phyloP scores from a whole-genome alignment of 2,113 vertebrate genomes.

The Phrynocephalus versicolor region DNA sequence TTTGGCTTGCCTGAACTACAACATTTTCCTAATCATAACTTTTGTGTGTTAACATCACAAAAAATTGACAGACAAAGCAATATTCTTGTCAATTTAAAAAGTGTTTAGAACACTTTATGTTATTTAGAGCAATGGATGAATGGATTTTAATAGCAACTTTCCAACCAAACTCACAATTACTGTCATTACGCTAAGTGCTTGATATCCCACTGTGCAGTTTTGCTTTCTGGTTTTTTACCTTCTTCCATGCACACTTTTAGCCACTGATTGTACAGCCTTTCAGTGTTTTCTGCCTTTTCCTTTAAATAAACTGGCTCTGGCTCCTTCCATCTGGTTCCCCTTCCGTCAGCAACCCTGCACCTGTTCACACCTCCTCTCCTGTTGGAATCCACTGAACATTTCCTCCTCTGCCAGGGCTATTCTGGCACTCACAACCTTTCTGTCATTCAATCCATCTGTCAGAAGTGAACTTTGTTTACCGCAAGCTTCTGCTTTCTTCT shows the following conservation, averaged over 20 bases:
- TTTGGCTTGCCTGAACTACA: constrained; percentile 49
- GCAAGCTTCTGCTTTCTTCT: constrained; percentile 98
- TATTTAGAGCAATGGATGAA: constrained; percentile 73
- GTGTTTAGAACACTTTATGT: constrained; percentile 64
- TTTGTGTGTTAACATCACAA: constrained; percentile 54
- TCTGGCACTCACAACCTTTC: constrained; percentile 99
- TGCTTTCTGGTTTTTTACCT: constrained; percentile 86
- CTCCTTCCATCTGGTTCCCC: constrained; percentile 99
- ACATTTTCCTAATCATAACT: constrained; percentile 61
- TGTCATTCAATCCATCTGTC: constrained; percentile 99
- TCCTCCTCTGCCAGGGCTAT: constrained; percentile 98
- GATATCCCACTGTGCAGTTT: constrained; percentile 85
- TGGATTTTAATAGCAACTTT: constrained; percentile 79
- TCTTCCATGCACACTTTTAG: constrained; percentile 85
- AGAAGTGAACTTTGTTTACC: constrained; percentile 99
- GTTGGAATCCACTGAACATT: constrained; percentile 97
- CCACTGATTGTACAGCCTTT: constrained; percentile 85
- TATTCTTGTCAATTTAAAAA: constrained; percentile 24
- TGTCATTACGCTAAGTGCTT: constrained; percentile 82
- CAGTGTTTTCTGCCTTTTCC: constrained; percentile 92
- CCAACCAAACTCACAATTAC: constrained; percentile 82
- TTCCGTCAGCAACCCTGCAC: constrained; percentile 99
- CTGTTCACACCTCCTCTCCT: constrained; percentile 99
- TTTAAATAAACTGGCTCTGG: constrained; percentile 99
- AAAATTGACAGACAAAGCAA: constrained; percentile 47